These are phyloP conservation scores for Eristalinus aeneus DNA, from an alignment of 2,888 invertebrate species.

Conservation along the genomic window DNA sequence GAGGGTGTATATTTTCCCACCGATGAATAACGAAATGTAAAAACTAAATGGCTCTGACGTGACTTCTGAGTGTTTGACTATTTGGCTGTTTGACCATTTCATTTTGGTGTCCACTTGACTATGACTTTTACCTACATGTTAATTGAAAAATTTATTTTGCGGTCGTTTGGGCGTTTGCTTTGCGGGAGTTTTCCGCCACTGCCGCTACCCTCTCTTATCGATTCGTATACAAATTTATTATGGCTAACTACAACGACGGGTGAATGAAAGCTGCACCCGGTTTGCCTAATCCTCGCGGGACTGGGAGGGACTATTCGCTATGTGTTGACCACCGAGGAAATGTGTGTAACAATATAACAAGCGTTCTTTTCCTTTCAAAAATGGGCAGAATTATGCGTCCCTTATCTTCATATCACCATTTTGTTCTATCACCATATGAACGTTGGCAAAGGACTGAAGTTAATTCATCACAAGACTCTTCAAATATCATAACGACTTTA, in stretches of 20 bases:
- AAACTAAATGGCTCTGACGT: slow-evolving; percentile 68
- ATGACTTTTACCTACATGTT: slow-evolving; percentile 56
- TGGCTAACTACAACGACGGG: slow-evolving; percentile 32
- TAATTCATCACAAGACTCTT: neutral
- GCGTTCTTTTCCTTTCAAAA: neutral
- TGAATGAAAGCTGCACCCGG: slow-evolving; percentile 36
- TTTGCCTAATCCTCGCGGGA: slow-evolving; percentile 31
- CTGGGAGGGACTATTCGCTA: slow-evolving; percentile 25
- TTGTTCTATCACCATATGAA: neutral
- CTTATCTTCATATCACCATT: neutral
- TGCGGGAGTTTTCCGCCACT: neutral
- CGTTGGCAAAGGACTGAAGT: neutral
- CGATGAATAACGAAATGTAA: slow-evolving; percentile 65
- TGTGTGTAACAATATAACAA: slow-evolving; percentile 34
- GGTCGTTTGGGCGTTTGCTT: slow-evolving; percentile 20
- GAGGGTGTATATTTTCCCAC: slow-evolving; percentile 54
- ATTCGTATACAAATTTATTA: slow-evolving; percentile 61
- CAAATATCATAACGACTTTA: neutral
- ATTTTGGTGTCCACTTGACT: slow-evolving; percentile 51
- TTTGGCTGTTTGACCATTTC: slow-evolving; percentile 11
- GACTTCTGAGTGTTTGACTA: slow-evolving; percentile 61
- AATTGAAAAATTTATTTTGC: slow-evolving; percentile 63
- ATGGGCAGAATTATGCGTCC: neutral
- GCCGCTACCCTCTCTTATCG: slow-evolving; percentile 25
- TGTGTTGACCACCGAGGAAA: neutral